A percentile compares a stretch with the other conserved stretches of the same genome.
Conservation (phyloP, 2,888 invertebrate genomes). For the Caenorhabditis imperialis region DNA sequence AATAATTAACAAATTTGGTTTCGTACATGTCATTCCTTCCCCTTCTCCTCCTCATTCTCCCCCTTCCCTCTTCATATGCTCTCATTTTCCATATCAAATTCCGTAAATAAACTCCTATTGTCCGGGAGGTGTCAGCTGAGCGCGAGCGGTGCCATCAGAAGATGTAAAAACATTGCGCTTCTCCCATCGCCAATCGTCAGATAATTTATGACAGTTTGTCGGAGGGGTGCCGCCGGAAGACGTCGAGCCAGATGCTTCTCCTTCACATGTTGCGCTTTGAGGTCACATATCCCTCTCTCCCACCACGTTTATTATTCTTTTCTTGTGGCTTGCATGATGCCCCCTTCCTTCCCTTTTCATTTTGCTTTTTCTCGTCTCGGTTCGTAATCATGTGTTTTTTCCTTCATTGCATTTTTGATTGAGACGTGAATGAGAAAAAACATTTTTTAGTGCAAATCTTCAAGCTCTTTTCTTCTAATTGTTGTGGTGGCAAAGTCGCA, state of each 20-base stretch:
- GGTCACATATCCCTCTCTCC: constrained; percentile 21
- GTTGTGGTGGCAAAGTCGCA: too few relatives aligned
- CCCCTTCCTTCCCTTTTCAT: background rate
- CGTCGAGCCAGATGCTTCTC: constrained; percentile 48
- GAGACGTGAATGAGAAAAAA: background rate
- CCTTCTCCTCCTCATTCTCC: background rate
- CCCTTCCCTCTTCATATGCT: background rate
- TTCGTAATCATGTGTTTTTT: background rate
- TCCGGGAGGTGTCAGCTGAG: constrained; percentile 2
- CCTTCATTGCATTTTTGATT: background rate
- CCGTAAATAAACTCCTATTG: constrained; percentile 32
- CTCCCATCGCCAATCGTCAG: constrained; percentile 24
- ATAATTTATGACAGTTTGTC: constrained; percentile 52
- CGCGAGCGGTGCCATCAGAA: constrained; percentile 29
- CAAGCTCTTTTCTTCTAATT: too few relatives aligned
- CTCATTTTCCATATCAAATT: constrained; percentile 16
- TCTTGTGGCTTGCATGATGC: background rate
- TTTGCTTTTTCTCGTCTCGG: background rate
- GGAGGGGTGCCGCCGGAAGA: constrained; percentile 18
- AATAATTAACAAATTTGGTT: constrained; percentile 32
- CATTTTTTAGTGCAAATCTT: background rate
- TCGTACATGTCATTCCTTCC: constrained; percentile 5
- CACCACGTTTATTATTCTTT: constrained; percentile 7
- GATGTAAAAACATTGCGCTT: constrained; percentile 37
- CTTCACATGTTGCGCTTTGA: constrained; percentile 41